These are phyloP conservation scores for Acanthurus lineatus DNA, from an alignment of 2,797 vertebrate species.

Conservation along the genomic window DNA sequence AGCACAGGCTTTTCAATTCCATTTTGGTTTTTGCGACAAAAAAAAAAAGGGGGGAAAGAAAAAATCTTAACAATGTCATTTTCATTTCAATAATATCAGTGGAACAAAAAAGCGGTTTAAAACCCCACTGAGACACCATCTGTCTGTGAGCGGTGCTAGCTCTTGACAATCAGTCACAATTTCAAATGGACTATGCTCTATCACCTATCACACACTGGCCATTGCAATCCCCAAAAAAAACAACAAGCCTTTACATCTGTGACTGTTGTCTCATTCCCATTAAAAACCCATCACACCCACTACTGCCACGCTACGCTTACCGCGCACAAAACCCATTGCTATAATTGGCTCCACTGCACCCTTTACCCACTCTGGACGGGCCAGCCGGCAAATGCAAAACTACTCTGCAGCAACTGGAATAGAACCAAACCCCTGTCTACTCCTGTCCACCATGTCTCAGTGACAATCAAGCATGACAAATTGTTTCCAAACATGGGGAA, in stretches of 20 bases:
- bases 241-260: constrained; percentile 73
- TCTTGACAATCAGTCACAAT: constrained; percentile 58
- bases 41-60: too few species aligned
- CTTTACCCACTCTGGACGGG: constrained; percentile 60
- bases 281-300: constrained; percentile 79
- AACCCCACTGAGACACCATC: constrained; percentile 57
- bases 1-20: constrained; percentile 32
- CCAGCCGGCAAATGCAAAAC: constrained; percentile 68
- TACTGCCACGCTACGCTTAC: constrained; percentile 67
- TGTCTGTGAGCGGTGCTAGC: constrained; percentile 55
- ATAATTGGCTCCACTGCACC: constrained; percentile 83
- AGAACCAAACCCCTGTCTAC: constrained; percentile 46
- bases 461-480: constrained; percentile 61
- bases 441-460: constrained; percentile 31
- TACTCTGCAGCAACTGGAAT: constrained; percentile 56
- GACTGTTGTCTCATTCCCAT: constrained; percentile 72
- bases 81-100: constrained; percentile 57
- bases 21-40: background rate
- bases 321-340: constrained; percentile 71
- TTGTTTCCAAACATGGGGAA: constrained; percentile 56
- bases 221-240: constrained; percentile 69
- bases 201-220: constrained; percentile 60
- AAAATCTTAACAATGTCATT: constrained; percentile 30
- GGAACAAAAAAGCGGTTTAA: constrained; percentile 59
- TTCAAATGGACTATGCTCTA: constrained; percentile 47